phyloP scores from a whole-genome alignment of 2,113 vertebrate species.

The Protobothrops mucrosquamatus region DNA sequence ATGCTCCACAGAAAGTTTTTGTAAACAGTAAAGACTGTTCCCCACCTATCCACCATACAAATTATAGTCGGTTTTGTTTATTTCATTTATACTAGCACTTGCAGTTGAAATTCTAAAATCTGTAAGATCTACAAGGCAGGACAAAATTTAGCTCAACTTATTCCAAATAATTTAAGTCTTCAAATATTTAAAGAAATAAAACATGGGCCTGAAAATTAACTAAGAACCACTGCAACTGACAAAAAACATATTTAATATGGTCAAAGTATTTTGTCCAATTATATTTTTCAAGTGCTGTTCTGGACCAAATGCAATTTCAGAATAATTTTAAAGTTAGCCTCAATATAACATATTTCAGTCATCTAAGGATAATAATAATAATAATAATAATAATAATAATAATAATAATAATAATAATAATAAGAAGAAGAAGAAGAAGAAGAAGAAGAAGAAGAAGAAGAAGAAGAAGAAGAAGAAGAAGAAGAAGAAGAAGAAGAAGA shows the following conservation, averaged over 20 bases:
- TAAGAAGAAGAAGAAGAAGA: too few relatives aligned
- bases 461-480: too few relatives aligned
- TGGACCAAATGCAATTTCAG: neutral
- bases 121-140: neutral
- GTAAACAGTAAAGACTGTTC: neutral
- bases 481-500: too few relatives aligned
- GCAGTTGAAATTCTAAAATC: neutral
- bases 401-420: too few relatives aligned
- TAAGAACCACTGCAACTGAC: neutral
- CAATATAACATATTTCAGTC: neutral
- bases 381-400: too few relatives aligned
- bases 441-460: too few relatives aligned
- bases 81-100: neutral
- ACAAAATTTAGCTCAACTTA: neutral
- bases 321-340: neutral
- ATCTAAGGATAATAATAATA: neutral
- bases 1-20: neutral
- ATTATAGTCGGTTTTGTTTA: neutral
- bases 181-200: neutral
- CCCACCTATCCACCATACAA: neutral
- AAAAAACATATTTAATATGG: neutral
- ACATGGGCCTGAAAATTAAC: neutral
- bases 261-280: neutral
- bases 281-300: neutral
- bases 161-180: neutral